These are phyloP conservation scores for Prunella strophiata DNA, from an alignment of 2,797 vertebrate genomes.

Conservation along the genomic window DNA sequence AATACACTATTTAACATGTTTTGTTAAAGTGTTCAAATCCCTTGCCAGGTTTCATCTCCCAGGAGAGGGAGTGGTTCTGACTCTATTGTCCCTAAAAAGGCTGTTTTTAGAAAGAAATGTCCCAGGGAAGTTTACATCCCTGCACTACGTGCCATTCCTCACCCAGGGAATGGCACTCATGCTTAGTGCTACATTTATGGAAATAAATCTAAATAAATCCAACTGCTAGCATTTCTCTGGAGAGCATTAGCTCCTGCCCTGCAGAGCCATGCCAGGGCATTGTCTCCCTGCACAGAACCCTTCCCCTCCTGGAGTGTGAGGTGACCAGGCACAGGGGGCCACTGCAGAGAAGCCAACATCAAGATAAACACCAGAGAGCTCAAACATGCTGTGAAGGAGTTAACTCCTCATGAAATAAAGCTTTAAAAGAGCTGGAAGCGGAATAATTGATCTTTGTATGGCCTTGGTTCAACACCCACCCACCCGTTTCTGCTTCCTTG, in stretches of 20 bases:
- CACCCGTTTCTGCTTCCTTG: background rate
- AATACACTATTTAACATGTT: background rate
- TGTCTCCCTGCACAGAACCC: background rate
- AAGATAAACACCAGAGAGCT: background rate
- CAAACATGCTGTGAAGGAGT: background rate
- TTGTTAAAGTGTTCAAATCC: background rate
- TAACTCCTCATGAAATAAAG: background rate
- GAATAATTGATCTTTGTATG: background rate
- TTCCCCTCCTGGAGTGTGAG: background rate
- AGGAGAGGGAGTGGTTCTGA: background rate
- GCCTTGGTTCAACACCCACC: background rate
- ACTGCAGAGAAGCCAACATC: rapidly evolving
- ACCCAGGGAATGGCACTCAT: background rate
- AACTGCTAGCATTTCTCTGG: background rate
- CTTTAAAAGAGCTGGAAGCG: background rate
- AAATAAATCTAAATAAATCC: background rate
- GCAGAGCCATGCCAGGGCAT: background rate
- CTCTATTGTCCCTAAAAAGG: slow-evolving; percentile 5
- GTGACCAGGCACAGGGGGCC: background rate
- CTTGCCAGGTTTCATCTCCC: slow-evolving; percentile 9
- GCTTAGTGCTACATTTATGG: background rate
- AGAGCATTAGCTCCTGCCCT: background rate
- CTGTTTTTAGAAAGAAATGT: background rate
- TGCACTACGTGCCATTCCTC: background rate
- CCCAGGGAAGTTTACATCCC: background rate